phyloP scores from a whole-genome alignment of 2,888 invertebrate species.

The Biston stratarius region DNA sequence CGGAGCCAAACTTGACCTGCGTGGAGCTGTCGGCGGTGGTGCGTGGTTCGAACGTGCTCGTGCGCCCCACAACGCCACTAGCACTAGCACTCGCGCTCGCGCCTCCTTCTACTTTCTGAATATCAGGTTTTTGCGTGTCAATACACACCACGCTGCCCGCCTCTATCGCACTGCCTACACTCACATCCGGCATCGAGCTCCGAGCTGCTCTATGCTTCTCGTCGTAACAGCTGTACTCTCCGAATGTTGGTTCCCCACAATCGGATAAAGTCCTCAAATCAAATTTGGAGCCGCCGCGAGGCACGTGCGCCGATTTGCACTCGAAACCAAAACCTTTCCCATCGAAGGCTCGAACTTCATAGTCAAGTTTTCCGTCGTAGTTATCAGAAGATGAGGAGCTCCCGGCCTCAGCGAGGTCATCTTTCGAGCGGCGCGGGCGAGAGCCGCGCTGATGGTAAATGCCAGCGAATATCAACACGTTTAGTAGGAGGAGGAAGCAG shows the following conservation, averaged over 20 bases:
- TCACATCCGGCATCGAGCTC: constrained; percentile 87
- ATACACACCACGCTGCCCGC: constrained; percentile 84
- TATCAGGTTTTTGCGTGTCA: constrained; percentile 83
- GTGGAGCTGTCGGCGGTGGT: constrained; percentile 83
- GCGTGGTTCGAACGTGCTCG: constrained; percentile 82
- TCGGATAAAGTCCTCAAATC: constrained; percentile 83
- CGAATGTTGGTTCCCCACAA: constrained; percentile 85
- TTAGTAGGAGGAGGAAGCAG: constrained; percentile 92
- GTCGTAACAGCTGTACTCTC: constrained; percentile 89
- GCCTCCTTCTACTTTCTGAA: constrained; percentile 76
- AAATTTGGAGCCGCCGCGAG: constrained; percentile 79
- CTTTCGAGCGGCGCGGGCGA: constrained; percentile 90
- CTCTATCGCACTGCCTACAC: constrained; percentile 88
- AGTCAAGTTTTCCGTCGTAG: constrained; percentile 86
- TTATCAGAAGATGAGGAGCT: constrained; percentile 89
- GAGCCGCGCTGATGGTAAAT: constrained; percentile 94
- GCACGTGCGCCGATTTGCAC: constrained; percentile 85
- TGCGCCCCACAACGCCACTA: constrained; percentile 74
- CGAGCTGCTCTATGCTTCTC: constrained; percentile 87
- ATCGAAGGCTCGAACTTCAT: constrained; percentile 83
- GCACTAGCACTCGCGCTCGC: constrained; percentile 53
- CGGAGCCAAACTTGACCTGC: constrained; percentile 82
- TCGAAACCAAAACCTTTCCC: constrained; percentile 86
- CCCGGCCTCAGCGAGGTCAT: constrained; percentile 91
- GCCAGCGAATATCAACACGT: constrained; percentile 95